These are phyloP conservation scores for Drosophila fulvimacula DNA, from an alignment of 2,888 invertebrate species.

Conservation along the genomic window DNA sequence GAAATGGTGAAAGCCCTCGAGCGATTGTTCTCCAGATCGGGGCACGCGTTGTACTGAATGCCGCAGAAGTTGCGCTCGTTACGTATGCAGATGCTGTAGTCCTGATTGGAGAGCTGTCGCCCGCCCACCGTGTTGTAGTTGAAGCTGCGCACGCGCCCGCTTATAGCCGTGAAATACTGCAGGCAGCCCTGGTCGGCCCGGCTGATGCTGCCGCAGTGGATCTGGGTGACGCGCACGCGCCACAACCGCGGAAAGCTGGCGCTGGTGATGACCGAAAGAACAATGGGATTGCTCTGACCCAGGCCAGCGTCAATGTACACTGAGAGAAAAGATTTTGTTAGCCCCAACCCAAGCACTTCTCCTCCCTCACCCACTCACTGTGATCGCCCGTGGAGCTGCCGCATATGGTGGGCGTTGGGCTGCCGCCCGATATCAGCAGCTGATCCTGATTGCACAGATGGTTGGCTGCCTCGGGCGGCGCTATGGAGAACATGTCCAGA, in stretches of 20 bases:
- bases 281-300: conserved; percentile 89
- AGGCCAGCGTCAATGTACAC: conserved; percentile 94
- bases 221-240: conserved; percentile 92
- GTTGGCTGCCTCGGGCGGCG: conserved; percentile 91
- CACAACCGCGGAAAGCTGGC: conserved; percentile 91
- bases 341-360: too few species aligned
- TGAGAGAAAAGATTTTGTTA: conserved; percentile 82
- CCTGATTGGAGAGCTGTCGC: conserved; percentile 93
- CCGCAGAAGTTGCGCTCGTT: conserved; percentile 95
- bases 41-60: conserved; percentile 92
- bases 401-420: conserved; percentile 92
- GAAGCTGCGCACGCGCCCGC: conserved; percentile 92
- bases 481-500: conserved; percentile 90
- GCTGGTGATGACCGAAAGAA: conserved; percentile 92
- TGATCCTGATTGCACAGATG: conserved; percentile 94
- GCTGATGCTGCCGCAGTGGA: conserved; percentile 90
- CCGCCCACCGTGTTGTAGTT: conserved; percentile 92
- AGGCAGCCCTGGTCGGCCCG: conserved; percentile 85
- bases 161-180: conserved; percentile 87
- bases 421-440: conserved; percentile 93
- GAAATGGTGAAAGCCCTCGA: conserved; percentile 91
- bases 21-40: conserved; percentile 89
- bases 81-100: conserved; percentile 94
- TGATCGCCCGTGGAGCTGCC: conserved; percentile 93
- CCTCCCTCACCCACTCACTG: conserved; percentile 85